Percentiles rank a stretch among this genome's conserved stretches.
These are phyloP conservation scores for Lepidurus couesii DNA, from an alignment of 1,140 invertebrate species.

Conservation along the genomic window DNA sequence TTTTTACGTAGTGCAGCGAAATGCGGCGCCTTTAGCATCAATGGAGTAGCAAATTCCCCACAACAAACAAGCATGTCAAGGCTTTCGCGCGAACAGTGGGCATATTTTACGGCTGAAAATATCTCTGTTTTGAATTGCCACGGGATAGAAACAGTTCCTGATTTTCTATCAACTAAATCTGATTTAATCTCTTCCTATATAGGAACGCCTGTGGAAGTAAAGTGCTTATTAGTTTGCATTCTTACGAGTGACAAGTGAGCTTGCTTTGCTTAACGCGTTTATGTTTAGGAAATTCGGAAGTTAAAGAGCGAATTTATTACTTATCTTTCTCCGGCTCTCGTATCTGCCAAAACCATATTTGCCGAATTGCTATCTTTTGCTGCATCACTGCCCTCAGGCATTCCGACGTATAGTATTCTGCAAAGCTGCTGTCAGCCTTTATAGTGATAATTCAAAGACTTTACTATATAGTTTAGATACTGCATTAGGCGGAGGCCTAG, in stretches of 20 bases:
- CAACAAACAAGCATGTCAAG: neutral
- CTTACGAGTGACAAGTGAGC: too few species aligned
- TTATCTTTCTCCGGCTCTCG: neutral
- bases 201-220: neutral
- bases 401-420: neutral
- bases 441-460: neutral
- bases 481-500: conserved; percentile 13
- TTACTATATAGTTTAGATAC: conserved; percentile 27
- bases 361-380: neutral
- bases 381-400: neutral
- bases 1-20: too few species aligned
- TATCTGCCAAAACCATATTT: neutral
- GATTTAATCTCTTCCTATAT: neutral
- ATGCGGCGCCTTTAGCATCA: too few species aligned
- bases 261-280: neutral
- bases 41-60: neutral
- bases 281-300: neutral
- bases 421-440: neutral
- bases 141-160: neutral
- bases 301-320: neutral
- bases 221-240: neutral
- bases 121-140: neutral
- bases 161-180: neutral
- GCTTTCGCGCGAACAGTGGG: neutral
- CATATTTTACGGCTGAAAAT: neutral